A percentile compares a stretch with the other conserved stretches of the same genome.
phyloP scores from a whole-genome alignment of 30 jellyfish, hydroid and myxozoan species.

The Clytia hemisphaerica region DNA sequence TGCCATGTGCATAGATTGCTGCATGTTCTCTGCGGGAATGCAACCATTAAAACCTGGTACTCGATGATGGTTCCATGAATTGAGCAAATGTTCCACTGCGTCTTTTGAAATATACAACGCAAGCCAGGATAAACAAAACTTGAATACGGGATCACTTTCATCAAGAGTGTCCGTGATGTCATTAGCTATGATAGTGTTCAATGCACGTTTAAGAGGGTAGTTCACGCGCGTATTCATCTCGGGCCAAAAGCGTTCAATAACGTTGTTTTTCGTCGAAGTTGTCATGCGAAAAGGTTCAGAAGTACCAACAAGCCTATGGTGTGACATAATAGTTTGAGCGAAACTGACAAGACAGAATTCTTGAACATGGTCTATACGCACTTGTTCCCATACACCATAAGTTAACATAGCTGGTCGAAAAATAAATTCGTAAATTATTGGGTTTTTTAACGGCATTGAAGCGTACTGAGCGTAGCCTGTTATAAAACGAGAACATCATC shows the following conservation, averaged over 20 bases:
- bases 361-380: not conserved
- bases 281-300: not conserved
- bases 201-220: too few species aligned
- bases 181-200: not conserved
- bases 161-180: not conserved
- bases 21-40: not conserved
- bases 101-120: not conserved
- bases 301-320: not conserved
- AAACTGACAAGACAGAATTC: slow-evolving; percentile 1
- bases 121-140: not conserved
- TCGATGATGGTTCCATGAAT: not conserved
- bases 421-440: not conserved
- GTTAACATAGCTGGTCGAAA: slow-evolving; percentile 1
- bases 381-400: slow-evolving; percentile 14
- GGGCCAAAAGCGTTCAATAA: not conserved
- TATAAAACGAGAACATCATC: not conserved
- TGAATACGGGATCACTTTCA: not conserved
- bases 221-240: not conserved
- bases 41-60: not conserved
- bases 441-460: not conserved
- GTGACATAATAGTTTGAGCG: not conserved
- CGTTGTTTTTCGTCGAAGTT: not conserved
- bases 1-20: not conserved
- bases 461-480: too few species aligned
- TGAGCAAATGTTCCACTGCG: not conserved